phyloP scores from a whole-genome alignment of 2,113 vertebrate genomes.

The Colaptes auratus region DNA sequence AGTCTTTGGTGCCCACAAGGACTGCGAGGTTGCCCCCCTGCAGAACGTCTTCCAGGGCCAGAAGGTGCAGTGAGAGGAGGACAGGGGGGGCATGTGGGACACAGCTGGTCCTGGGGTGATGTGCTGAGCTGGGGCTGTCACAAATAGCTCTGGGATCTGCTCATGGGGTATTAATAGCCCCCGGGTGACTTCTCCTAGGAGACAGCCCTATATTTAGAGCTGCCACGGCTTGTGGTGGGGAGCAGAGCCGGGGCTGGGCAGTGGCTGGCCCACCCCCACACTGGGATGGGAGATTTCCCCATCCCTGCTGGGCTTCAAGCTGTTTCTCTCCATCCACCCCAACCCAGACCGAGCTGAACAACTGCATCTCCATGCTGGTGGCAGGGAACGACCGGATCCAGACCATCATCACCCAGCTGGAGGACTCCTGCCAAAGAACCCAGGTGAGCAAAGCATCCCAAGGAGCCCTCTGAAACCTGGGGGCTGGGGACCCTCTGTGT shows the following conservation, averaged over 20 bases:
- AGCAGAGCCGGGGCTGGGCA: not conserved
- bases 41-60: slow-evolving; percentile 86
- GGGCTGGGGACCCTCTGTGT: fast-evolving
- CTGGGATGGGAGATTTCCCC: not conserved
- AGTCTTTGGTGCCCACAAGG: slow-evolving; percentile 93
- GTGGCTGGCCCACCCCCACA: fast-evolving
- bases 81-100: fast-evolving
- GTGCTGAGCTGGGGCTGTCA: slow-evolving; percentile 57
- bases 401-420: slow-evolving; percentile 83
- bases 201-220: slow-evolving; percentile 73
- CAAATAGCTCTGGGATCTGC: slow-evolving; percentile 28
- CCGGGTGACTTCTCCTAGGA: slow-evolving; percentile 10
- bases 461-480: fast-evolving
- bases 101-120: not conserved
- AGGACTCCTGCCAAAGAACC: slow-evolving; percentile 76
- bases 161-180: slow-evolving; percentile 53
- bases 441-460: slow-evolving; percentile 68
- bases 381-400: slow-evolving; percentile 82
- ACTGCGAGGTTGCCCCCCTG: slow-evolving; percentile 93
- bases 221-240: not conserved
- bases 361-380: slow-evolving; percentile 85
- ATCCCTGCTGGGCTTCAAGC: not conserved
- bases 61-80: slow-evolving; percentile 67
- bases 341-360: slow-evolving; percentile 77
- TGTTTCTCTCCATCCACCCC: not conserved